Percentiles rank a stretch among this genome's conserved stretches.
These are phyloP conservation scores for Vanacampus margaritifer DNA, from an alignment of 2,113 vertebrate genomes.

Conservation along the genomic window DNA sequence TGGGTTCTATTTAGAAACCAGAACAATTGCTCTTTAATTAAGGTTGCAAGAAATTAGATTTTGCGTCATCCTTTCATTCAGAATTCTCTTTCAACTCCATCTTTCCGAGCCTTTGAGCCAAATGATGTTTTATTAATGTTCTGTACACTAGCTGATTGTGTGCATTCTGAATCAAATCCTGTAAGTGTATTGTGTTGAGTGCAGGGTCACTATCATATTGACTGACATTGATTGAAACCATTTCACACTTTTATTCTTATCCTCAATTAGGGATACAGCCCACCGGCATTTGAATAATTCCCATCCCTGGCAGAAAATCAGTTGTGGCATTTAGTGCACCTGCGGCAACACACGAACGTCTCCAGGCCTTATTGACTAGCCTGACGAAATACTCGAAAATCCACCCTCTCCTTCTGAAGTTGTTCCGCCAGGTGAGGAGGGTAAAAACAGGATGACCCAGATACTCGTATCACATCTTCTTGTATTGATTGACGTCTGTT, in stretches of 20 bases:
- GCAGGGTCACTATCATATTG: not conserved
- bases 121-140: constrained; percentile 12
- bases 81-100: constrained; percentile 44
- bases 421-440: not conserved
- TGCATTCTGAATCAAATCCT: not conserved
- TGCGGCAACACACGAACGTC: not conserved
- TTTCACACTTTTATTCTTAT: not conserved
- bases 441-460: not conserved
- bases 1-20: constrained; percentile 16
- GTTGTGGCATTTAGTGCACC: not conserved
- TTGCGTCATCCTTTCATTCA: constrained; percentile 25
- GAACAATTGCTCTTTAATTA: constrained; percentile 19
- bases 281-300: not conserved
- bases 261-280: not conserved
- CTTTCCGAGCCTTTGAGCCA: constrained; percentile 23
- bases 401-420: not conserved
- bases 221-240: not conserved
- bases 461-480: not conserved
- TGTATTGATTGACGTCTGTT: not conserved
- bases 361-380: not conserved
- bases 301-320: not conserved
- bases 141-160: not conserved
- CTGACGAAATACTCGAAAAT: constrained; percentile 6
- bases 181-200: not conserved
- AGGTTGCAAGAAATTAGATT: constrained; percentile 32